Conservation (phyloP, 1,140 invertebrate genomes). For the Drosophila asahinai region DNA sequence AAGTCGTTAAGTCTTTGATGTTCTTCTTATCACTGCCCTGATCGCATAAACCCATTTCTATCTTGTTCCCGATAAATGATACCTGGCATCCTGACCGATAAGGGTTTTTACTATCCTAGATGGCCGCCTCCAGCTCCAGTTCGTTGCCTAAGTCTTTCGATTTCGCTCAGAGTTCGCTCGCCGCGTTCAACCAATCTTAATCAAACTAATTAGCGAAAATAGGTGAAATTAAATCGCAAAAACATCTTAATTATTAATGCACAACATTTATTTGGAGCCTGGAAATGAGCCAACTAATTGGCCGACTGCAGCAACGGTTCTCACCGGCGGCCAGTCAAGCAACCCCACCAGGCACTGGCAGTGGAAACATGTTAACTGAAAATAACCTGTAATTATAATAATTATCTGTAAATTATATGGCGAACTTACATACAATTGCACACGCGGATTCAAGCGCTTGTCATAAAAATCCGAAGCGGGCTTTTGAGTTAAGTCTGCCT, state of each 20-base stretch:
- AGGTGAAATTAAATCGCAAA: slow-evolving; percentile 63
- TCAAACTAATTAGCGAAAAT: slow-evolving; percentile 55
- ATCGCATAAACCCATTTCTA: slow-evolving; percentile 22
- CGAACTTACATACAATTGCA: slow-evolving; percentile 80
- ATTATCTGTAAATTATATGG: slow-evolving; percentile 83
- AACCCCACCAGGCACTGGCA: slow-evolving; percentile 21
- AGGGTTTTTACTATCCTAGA: background rate
- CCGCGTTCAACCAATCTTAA: slow-evolving; percentile 31
- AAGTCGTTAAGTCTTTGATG: slow-evolving; percentile 18
- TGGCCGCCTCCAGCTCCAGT: slow-evolving; percentile 12
- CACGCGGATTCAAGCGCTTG: slow-evolving; percentile 76
- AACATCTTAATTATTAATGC: slow-evolving; percentile 57
- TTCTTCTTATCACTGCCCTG: slow-evolving; percentile 4
- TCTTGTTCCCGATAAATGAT: slow-evolving; percentile 8
- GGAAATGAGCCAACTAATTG: slow-evolving; percentile 60
- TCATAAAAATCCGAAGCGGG: slow-evolving; percentile 71
- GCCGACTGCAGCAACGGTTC: slow-evolving; percentile 39
- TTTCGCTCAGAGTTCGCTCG: background rate
- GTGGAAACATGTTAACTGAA: slow-evolving; percentile 73
- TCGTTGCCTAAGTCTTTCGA: slow-evolving; percentile 58
- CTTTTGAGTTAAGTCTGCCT: slow-evolving; percentile 56
- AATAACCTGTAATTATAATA: slow-evolving; percentile 82
- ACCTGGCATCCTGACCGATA: background rate
- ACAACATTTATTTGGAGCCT: slow-evolving; percentile 55
- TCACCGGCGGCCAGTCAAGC: slow-evolving; percentile 51